These are phyloP conservation scores for Mustelus asterias DNA, from an alignment of 2,113 vertebrate genomes.

Conservation along the genomic window DNA sequence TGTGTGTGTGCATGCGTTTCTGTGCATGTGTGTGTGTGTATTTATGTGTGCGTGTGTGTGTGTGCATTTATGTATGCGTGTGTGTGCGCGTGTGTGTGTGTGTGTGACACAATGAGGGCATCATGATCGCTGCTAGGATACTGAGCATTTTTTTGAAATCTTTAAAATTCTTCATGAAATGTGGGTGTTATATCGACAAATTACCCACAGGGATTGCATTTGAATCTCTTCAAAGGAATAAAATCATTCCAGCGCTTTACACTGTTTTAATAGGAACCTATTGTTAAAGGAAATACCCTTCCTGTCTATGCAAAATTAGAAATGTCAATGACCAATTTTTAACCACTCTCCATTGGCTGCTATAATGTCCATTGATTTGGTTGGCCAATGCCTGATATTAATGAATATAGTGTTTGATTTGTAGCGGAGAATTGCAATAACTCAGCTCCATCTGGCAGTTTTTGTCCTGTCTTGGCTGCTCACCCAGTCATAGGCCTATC, in stretches of 20 bases:
- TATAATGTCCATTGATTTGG: neutral
- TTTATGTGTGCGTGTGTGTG: too few species aligned
- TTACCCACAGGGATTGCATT: neutral
- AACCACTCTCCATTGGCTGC: neutral
- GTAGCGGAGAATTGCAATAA: neutral
- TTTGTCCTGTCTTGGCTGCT: neutral
- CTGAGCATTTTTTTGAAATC: too few species aligned
- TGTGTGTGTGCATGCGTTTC: too few species aligned
- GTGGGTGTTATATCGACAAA: neutral
- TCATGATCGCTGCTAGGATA: too few species aligned
- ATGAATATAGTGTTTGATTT: neutral
- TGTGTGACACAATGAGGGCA: too few species aligned
- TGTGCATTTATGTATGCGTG: too few species aligned
- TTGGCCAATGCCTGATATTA: neutral
- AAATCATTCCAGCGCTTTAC: neutral
- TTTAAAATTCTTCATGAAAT: too few species aligned
- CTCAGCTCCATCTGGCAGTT: too few species aligned
- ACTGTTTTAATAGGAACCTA: neutral
- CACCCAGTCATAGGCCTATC: neutral
- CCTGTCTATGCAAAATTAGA: neutral
- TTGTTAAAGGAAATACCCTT: too few species aligned
- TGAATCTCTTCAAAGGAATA: neutral
- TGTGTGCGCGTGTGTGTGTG: too few species aligned
- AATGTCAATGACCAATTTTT: too few species aligned
- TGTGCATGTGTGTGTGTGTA: too few species aligned